Percentiles rank a stretch among this genome's conserved stretches.
These are phyloP conservation scores for Melanotaenia boesemani DNA, from an alignment of 2,797 vertebrate species.

Conservation along the genomic window DNA sequence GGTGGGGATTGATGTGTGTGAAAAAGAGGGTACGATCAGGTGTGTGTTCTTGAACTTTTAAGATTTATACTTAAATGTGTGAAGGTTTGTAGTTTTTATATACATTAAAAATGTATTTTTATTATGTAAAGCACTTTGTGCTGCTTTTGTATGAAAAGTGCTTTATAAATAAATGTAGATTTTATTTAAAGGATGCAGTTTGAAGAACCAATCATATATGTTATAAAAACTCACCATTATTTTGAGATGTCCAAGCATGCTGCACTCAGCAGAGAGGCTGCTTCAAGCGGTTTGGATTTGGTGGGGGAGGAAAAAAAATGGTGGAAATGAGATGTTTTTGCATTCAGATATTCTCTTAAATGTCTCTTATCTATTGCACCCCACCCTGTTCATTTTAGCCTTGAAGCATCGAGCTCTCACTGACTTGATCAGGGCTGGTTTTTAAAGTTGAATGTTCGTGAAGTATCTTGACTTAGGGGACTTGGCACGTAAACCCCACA, in stretches of 20 bases:
- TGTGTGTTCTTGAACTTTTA: too few relatives aligned
- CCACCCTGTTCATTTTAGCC: not conserved
- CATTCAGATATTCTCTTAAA: not conserved
- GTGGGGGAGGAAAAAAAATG: not conserved
- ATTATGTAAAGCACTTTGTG: too few relatives aligned
- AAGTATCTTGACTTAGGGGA: not conserved
- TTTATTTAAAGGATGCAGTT: not conserved
- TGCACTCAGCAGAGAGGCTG: not conserved
- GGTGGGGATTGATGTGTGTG: too few relatives aligned
- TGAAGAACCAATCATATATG: not conserved
- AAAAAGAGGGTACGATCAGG: too few relatives aligned
- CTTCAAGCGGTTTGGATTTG: not conserved
- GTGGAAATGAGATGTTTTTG: constrained; percentile 1
- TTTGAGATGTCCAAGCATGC: not conserved
- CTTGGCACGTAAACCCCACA: not conserved
- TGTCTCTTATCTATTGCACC: not conserved
- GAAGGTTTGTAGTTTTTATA: too few relatives aligned
- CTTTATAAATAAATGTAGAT: too few relatives aligned
- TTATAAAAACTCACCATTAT: not conserved
- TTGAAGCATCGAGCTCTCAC: not conserved
- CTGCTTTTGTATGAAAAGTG: too few relatives aligned
- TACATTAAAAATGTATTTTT: too few relatives aligned
- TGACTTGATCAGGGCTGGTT: not conserved
- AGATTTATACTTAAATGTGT: too few relatives aligned
- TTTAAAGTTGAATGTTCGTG: not conserved